Conservation (phyloP, 2,113 vertebrate species). For the Dasyornis broadbenti region DNA sequence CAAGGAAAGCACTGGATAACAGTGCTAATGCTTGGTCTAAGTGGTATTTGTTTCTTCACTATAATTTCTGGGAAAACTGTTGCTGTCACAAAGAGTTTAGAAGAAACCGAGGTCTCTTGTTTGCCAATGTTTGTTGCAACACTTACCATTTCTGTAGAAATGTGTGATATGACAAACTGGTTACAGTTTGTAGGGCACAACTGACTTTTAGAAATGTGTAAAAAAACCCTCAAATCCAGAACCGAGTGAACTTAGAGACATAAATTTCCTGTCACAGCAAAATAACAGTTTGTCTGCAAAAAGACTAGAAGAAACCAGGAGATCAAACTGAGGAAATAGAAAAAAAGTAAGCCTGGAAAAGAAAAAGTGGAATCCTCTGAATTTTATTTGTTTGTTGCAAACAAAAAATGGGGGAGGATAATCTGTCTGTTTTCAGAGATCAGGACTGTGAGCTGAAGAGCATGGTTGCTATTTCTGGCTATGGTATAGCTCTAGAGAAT, state of each 20-base stretch:
- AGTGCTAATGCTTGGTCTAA: not conserved
- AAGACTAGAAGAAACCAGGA: not conserved
- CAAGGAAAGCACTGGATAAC: not conserved
- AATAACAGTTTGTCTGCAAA: not conserved
- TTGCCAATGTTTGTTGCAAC: not conserved
- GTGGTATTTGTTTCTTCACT: not conserved
- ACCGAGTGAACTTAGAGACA: not conserved
- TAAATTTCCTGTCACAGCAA: not conserved
- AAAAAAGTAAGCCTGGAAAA: not conserved
- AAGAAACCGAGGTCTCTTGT: not conserved
- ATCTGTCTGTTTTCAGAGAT: not conserved
- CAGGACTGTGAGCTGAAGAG: not conserved
- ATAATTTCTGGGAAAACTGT: not conserved
- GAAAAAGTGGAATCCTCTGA: not conserved
- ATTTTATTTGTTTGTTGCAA: not conserved
- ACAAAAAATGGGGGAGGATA: not conserved
- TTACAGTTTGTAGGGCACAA: not conserved
- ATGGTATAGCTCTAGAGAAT: not conserved
- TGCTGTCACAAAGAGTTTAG: not conserved
- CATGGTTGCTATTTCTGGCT: not conserved
- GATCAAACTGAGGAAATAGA: not conserved
- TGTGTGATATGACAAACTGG: not conserved
- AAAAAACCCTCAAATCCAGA: not conserved
- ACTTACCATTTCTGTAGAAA: not conserved
- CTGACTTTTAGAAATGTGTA: not conserved